Percentiles rank a stretch among this genome's conserved stretches.
Evolutionary conservation across 2,113 vertebrate species (phyloP).

Genomic region (Grallaria varia): DNA sequence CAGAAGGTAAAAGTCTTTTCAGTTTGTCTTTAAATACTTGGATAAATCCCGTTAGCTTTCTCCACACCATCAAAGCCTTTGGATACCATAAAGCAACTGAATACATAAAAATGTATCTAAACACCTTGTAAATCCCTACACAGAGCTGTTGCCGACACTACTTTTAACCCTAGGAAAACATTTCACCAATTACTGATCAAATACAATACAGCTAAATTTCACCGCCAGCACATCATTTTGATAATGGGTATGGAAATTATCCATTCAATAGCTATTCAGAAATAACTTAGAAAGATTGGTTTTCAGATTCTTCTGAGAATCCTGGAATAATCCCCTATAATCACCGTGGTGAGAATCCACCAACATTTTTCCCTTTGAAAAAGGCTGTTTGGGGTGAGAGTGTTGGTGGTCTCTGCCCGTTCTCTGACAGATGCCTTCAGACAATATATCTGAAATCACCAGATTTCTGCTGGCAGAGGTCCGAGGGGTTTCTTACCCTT

Average conservation of each 20-base stretch:
- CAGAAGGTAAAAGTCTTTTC: constrained; percentile 57
- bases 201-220: constrained; percentile 77
- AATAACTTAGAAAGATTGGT: constrained; percentile 75
- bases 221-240: constrained; percentile 71
- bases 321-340: constrained; percentile 72
- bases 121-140: constrained; percentile 70
- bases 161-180: constrained; percentile 74
- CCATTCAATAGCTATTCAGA: constrained; percentile 77
- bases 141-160: constrained; percentile 61
- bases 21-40: constrained; percentile 51
- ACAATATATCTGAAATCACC: neutral
- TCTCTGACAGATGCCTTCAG: accelerated
- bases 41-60: constrained; percentile 55
- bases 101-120: constrained; percentile 71
- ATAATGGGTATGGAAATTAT: constrained; percentile 79
- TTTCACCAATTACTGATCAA: constrained; percentile 76
- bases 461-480: neutral
- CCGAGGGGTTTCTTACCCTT: neutral
- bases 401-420: neutral
- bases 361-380: constrained; percentile 32
- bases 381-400: neutral
- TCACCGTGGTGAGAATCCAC: constrained; percentile 66
- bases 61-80: constrained; percentile 66
- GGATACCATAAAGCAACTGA: constrained; percentile 67
- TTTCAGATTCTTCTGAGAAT: constrained; percentile 75